Percentiles rank a stretch among this genome's conserved stretches.
Conservation (phyloP, 2,113 vertebrate genomes). For the Agapornis roseicollis region DNA sequence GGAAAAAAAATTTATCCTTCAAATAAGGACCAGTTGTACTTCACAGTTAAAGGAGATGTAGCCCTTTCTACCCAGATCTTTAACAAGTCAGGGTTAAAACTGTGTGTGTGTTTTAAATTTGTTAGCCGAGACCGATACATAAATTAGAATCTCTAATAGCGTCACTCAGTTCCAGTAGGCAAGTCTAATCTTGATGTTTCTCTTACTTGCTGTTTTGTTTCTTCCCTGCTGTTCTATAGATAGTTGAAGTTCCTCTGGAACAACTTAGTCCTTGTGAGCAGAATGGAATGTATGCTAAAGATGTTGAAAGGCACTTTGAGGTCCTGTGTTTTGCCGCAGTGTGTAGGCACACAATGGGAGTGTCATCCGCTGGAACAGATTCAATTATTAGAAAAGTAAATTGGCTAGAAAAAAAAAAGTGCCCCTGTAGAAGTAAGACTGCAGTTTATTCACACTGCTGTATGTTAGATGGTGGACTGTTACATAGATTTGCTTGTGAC, state of each 20-base stretch:
- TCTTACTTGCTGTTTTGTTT: not conserved
- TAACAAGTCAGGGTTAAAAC: not conserved
- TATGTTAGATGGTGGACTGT: not conserved
- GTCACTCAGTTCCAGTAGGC: not conserved
- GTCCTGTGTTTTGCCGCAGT: not conserved
- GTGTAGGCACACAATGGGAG: not conserved
- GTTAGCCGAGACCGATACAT: not conserved
- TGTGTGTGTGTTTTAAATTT: not conserved
- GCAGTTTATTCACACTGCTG: not conserved
- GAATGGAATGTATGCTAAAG: not conserved
- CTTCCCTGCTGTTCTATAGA: not conserved
- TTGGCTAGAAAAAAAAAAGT: not conserved
- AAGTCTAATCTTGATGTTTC: not conserved
- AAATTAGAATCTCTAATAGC: not conserved
- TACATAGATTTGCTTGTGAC: not conserved
- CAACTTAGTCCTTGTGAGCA: not conserved
- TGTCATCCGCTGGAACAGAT: not conserved
- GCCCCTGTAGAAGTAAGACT: not conserved
- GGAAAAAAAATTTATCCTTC: not conserved
- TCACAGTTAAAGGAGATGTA: not conserved
- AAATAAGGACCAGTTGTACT: not conserved
- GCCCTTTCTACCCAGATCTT: not conserved
- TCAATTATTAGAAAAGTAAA: not conserved
- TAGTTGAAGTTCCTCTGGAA: not conserved
- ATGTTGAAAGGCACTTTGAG: not conserved